Evolutionary conservation across 2,797 vertebrate genomes (phyloP).

Genomic region (Ctenochaetus hawaiiensis): DNA sequence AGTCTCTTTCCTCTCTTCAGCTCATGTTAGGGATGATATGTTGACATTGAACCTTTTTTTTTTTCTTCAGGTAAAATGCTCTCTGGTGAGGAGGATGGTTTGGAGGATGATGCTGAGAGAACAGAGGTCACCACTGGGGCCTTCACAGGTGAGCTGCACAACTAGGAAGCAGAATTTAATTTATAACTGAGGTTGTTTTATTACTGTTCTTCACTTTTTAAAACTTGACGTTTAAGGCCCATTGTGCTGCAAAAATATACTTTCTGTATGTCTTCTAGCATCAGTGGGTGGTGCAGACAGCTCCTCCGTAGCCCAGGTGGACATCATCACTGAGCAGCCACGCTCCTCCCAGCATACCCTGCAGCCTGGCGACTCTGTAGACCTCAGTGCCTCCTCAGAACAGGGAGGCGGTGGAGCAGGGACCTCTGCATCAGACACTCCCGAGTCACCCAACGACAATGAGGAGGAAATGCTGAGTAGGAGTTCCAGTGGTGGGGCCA

Average conservation of each 20-base stretch:
- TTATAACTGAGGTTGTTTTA: not conserved
- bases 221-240: not conserved
- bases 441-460: conserved; percentile 83
- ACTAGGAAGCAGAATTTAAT: not conserved
- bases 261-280: conserved; percentile 73
- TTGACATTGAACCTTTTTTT: conserved; percentile 39
- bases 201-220: not conserved
- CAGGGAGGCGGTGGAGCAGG: conserved; percentile 80
- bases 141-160: conserved; percentile 87
- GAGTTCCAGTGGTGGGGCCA: conserved; percentile 92
- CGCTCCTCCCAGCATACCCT: conserved; percentile 93
- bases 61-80: conserved; percentile 89
- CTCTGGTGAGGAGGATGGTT: conserved; percentile 92
- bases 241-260: not conserved
- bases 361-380: conserved; percentile 92
- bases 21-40: not conserved
- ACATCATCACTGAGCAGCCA: conserved; percentile 98
- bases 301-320: conserved; percentile 85
- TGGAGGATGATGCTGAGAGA: conserved; percentile 94
- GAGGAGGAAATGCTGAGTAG: conserved; percentile 93
- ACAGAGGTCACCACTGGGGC: conserved; percentile 89
- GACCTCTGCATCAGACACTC: conserved; percentile 79
- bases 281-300: conserved; percentile 87
- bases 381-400: conserved; percentile 88
- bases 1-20: not conserved